phyloP scores from a whole-genome alignment of 2,797 vertebrate species.

The Rhynchotus rufescens region DNA sequence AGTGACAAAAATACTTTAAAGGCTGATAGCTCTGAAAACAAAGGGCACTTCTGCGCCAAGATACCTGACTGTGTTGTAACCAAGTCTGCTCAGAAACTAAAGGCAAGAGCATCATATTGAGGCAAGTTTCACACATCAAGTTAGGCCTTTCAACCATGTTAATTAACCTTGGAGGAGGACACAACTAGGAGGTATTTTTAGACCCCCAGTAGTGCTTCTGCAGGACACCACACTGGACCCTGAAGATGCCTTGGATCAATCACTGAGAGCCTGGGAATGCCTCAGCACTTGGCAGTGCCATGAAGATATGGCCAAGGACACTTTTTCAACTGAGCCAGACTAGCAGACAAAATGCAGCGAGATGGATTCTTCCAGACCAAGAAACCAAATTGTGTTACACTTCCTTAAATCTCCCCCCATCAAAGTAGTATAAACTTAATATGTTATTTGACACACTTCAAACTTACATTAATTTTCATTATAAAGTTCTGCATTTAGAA shows the following conservation, averaged over 20 bases:
- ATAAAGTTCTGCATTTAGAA: neutral
- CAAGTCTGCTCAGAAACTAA: constrained; percentile 50
- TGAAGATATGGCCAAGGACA: neutral
- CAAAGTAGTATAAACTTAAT: neutral
- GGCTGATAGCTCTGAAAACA: constrained; percentile 44
- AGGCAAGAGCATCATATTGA: neutral
- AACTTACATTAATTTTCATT: neutral
- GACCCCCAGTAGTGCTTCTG: neutral
- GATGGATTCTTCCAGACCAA: neutral
- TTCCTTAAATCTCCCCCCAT: neutral
- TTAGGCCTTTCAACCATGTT: constrained; percentile 6
- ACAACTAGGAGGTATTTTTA: neutral
- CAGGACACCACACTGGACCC: neutral
- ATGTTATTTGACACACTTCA: neutral
- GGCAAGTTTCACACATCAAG: neutral
- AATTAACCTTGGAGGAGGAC: neutral
- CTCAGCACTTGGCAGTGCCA: neutral
- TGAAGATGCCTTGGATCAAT: neutral
- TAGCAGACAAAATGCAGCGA: neutral
- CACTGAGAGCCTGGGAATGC: neutral
- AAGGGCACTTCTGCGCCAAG: neutral
- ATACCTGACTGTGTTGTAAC: constrained; percentile 28
- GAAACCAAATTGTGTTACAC: neutral
- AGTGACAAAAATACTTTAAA: constrained; percentile 43
- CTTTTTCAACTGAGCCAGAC: neutral